phyloP scores from a whole-genome alignment of 2,797 vertebrate species.

The Phataginus tricuspis region DNA sequence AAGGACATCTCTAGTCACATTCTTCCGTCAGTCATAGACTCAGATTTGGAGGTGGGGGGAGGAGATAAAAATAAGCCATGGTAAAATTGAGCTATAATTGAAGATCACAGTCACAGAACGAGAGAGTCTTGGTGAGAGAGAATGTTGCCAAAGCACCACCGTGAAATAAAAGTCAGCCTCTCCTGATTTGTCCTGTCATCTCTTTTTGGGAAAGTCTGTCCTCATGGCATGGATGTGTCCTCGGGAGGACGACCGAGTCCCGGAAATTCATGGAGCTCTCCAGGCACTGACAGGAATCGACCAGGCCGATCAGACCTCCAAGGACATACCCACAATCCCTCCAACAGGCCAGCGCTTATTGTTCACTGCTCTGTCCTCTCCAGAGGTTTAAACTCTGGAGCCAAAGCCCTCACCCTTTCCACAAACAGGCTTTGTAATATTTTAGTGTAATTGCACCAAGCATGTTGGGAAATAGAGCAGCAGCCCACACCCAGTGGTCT shows the following conservation, averaged over 20 bases:
- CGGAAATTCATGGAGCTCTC: constrained; percentile 66
- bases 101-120: neutral
- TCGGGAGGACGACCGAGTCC: constrained; percentile 70
- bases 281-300: constrained; percentile 83
- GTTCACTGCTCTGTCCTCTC: constrained; percentile 8
- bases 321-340: constrained; percentile 36
- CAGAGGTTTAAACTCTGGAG: constrained; percentile 12
- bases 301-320: constrained; percentile 14
- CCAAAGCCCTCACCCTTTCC: constrained; percentile 63
- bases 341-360: neutral
- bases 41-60: neutral
- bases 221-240: neutral
- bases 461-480: constrained; percentile 45
- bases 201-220: constrained; percentile 82
- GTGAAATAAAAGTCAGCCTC: constrained; percentile 32
- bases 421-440: constrained; percentile 54
- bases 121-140: neutral
- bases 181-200: constrained; percentile 72
- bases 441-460: constrained; percentile 44
- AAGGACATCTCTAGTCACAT: neutral
- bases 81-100: neutral
- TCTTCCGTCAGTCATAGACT: neutral
- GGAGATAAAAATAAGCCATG: neutral
- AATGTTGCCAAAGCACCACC: constrained; percentile 17
- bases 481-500: constrained; percentile 63